These are phyloP conservation scores for Forficula auricularia DNA, from an alignment of 1,140 invertebrate genomes.

Conservation along the genomic window DNA sequence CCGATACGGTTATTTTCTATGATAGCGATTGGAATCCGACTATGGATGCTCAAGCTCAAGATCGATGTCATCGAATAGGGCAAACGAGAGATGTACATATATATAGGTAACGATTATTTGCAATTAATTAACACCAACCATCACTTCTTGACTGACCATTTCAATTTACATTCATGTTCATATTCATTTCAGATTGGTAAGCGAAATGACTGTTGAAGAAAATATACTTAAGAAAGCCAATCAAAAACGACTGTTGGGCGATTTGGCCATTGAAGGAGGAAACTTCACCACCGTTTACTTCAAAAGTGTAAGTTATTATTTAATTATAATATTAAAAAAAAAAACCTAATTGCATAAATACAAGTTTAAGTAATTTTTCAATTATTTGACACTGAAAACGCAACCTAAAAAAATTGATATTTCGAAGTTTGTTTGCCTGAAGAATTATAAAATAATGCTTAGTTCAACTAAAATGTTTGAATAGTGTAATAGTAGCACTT, in stretches of 20 bases:
- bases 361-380: too few relatives aligned
- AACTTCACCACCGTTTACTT: constrained; percentile 98
- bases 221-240: constrained; percentile 98
- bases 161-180: neutral
- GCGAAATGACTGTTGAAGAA: constrained; percentile 94
- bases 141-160: too few relatives aligned
- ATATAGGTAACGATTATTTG: constrained; percentile 43
- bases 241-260: constrained; percentile 88
- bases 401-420: neutral
- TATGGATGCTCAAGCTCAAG: constrained; percentile 98
- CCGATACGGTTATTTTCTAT: constrained; percentile 99
- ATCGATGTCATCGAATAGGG: constrained; percentile 95
- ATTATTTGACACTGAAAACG: too few relatives aligned
- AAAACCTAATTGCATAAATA: neutral
- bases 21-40: constrained; percentile 99
- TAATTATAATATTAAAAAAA: constrained; percentile 4
- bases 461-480: too few relatives aligned
- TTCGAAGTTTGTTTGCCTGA: neutral
- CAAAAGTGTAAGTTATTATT: constrained; percentile 57
- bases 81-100: constrained; percentile 99
- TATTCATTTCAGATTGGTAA: constrained; percentile 53
- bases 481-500: too few relatives aligned
- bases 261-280: constrained; percentile 95
- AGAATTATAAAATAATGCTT: neutral
- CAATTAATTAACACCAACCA: neutral